Conservation (phyloP, 2,888 invertebrate species). For the Carterocephalus palaemon region DNA sequence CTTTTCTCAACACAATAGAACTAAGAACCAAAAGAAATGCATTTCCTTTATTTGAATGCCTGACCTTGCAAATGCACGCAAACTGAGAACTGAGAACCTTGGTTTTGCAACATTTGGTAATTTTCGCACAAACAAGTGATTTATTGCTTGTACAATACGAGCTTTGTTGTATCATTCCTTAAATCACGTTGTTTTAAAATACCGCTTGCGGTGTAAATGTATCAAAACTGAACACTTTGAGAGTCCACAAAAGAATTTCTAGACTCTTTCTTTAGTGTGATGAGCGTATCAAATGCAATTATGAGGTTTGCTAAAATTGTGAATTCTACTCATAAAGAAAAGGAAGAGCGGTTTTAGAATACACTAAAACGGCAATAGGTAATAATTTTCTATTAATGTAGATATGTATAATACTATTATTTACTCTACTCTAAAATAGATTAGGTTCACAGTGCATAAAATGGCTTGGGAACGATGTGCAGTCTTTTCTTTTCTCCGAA, state of each 20-base stretch:
- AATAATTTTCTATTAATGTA: too few species aligned
- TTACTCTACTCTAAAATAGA: too few species aligned
- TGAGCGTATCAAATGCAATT: conserved; percentile 47
- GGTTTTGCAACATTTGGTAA: conserved; percentile 68
- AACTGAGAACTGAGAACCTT: conserved; percentile 22
- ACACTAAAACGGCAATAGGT: too few species aligned
- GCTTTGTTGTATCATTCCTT: conserved; percentile 49
- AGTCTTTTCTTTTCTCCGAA: too few species aligned
- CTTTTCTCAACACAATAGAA: conserved; percentile 47
- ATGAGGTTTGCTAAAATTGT: conserved; percentile 19
- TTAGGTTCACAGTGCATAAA: too few species aligned
- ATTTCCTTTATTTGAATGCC: conserved; percentile 47
- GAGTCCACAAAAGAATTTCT: conserved; percentile 37
- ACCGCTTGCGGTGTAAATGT: conserved; percentile 68
- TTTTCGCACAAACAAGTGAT: conserved; percentile 67
- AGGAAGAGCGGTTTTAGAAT: too few species aligned
- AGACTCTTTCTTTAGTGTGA: conserved; percentile 44
- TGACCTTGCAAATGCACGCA: conserved; percentile 60
- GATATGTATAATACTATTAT: too few species aligned
- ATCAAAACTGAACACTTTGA: conserved; percentile 39
- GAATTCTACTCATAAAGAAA: too few species aligned
- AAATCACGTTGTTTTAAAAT: conserved; percentile 59
- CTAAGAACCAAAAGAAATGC: conserved; percentile 45
- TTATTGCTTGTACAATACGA: conserved; percentile 52
- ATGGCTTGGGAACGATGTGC: too few species aligned